Percentiles rank a stretch among this genome's conserved stretches.
These are phyloP conservation scores for Pyralis farinalis DNA, from an alignment of 2,888 invertebrate species.

Conservation along the genomic window DNA sequence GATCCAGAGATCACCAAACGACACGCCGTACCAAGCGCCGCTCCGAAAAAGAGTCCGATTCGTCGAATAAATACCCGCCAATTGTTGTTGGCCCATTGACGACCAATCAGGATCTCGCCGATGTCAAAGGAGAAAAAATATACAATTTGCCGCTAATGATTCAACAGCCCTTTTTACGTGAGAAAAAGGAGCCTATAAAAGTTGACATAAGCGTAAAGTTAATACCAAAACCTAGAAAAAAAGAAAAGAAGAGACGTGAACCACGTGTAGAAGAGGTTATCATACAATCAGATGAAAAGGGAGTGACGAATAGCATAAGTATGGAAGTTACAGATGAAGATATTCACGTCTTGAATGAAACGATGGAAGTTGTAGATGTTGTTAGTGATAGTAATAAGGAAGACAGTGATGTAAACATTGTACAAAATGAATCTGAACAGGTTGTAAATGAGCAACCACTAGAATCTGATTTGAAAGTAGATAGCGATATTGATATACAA, in stretches of 20 bases:
- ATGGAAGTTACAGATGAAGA: slow-evolving; percentile 66
- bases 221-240: slow-evolving; percentile 82
- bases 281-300: slow-evolving; percentile 43
- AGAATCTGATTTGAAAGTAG: neutral
- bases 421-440: slow-evolving; percentile 1
- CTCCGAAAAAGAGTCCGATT: slow-evolving; percentile 80
- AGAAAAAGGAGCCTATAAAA: slow-evolving; percentile 87
- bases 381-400: slow-evolving; percentile 24
- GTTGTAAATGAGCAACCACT: slow-evolving; percentile 4
- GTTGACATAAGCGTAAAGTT: slow-evolving; percentile 89
- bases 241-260: slow-evolving; percentile 59
- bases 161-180: slow-evolving; percentile 81
- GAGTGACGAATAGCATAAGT: slow-evolving; percentile 64
- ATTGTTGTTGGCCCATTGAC: slow-evolving; percentile 71
- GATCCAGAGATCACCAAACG: slow-evolving; percentile 58
- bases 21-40: slow-evolving; percentile 68
- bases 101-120: slow-evolving; percentile 75
- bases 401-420: neutral
- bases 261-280: slow-evolving; percentile 50
- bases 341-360: slow-evolving; percentile 57
- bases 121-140: slow-evolving; percentile 61
- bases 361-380: slow-evolving; percentile 46
- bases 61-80: slow-evolving; percentile 76
- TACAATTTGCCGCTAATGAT: slow-evolving; percentile 76
- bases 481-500: slow-evolving; percentile 3